Conservation (phyloP, 1,140 invertebrate species). For the Drosophila biarmipes region DNA sequence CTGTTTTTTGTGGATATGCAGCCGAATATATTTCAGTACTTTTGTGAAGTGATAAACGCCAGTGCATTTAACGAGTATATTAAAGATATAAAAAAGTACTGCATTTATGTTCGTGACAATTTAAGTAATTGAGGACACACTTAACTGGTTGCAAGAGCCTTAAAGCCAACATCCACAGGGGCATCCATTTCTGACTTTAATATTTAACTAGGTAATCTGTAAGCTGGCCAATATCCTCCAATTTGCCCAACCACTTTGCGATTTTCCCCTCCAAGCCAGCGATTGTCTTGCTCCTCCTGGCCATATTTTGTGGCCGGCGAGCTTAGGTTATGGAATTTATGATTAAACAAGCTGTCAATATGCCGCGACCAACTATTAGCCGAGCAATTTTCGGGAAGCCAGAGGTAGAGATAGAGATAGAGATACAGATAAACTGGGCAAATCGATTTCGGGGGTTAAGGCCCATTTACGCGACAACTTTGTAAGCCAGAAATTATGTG, state of each 20-base stretch:
- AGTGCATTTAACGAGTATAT: constrained; percentile 4
- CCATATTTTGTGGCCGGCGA: constrained; percentile 34
- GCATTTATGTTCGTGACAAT: background rate
- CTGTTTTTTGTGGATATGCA: constrained; percentile 11
- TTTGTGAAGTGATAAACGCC: constrained; percentile 4
- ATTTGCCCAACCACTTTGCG: constrained; percentile 7
- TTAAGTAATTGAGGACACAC: background rate
- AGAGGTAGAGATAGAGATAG: constrained; percentile 51
- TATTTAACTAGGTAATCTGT: constrained; percentile 20
- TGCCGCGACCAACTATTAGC: constrained; percentile 41
- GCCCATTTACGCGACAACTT: constrained; percentile 67
- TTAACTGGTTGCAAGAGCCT: background rate
- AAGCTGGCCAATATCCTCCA: constrained; percentile 10
- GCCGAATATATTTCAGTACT: constrained; percentile 2
- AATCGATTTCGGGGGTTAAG: constrained; percentile 59
- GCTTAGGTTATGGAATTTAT: constrained; percentile 75
- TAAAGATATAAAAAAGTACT: background rate
- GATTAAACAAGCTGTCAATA: constrained; percentile 76
- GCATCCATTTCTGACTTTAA: background rate
- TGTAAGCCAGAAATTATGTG: constrained; percentile 75
- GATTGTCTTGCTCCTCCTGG: background rate
- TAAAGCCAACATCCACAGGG: background rate
- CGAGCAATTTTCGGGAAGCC: constrained; percentile 30
- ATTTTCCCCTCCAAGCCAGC: background rate
- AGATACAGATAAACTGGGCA: constrained; percentile 65